Evolutionary conservation across 2,888 invertebrate species (phyloP).

Genomic region (Anthrax anthrax): DNA sequence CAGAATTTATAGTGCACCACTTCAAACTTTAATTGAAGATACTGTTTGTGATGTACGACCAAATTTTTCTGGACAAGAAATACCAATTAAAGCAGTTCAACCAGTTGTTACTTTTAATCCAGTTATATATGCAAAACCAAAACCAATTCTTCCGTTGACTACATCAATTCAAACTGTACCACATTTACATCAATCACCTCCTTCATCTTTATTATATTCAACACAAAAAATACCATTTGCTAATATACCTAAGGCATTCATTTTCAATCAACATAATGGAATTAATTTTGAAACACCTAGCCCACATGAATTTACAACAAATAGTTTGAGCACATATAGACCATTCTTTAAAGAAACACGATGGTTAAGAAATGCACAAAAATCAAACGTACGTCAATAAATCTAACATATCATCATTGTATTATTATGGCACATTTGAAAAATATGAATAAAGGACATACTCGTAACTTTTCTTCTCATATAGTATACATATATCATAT

Average conservation of each 20-base stretch:
- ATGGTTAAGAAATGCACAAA: too few species aligned
- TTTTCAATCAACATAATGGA: conserved; percentile 32
- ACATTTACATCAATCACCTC: conserved; percentile 2
- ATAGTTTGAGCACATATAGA: too few species aligned
- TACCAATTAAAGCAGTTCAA: neutral
- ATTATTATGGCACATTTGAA: too few species aligned
- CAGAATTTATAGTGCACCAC: conserved; percentile 54
- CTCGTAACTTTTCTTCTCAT: too few species aligned
- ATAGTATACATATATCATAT: too few species aligned
- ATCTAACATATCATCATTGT: too few species aligned
- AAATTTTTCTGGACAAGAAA: conserved; percentile 19
- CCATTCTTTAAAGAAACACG: too few species aligned
- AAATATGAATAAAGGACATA: too few species aligned
- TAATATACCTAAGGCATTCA: conserved; percentile 28
- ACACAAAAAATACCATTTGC: conserved; percentile 14
- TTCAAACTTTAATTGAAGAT: conserved; percentile 49
- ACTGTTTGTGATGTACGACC: conserved; percentile 51
- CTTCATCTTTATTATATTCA: conserved; percentile 5
- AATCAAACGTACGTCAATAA: too few species aligned
- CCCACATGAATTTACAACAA: too few species aligned
- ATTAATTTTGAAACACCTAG: too few species aligned
- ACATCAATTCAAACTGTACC: neutral
- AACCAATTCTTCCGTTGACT: conserved; percentile 13
- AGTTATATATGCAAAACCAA: conserved; percentile 7
- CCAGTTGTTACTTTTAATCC: neutral